A percentile compares a stretch with the other conserved stretches of the same genome.
phyloP scores from a whole-genome alignment of 30 jellyfish, hydroid and myxozoan species.

The Morbakka virulenta region DNA sequence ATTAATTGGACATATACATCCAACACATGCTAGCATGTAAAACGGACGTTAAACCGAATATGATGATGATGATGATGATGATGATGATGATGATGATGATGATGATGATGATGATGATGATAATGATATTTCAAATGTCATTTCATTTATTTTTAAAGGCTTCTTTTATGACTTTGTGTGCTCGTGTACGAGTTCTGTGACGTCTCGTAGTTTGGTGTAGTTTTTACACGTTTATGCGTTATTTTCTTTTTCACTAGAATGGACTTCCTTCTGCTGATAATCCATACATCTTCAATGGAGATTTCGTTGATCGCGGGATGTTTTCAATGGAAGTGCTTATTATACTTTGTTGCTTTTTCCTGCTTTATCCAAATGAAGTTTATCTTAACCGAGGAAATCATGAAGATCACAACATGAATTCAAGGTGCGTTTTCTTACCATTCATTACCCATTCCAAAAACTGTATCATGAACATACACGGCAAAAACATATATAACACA shows the following conservation, averaged over 20 bases:
- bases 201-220: no score
- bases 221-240: background rate
- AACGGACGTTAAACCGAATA: no score
- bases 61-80: no score
- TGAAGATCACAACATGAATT: slow-evolving; percentile 65
- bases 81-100: no score
- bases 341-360: slow-evolving; percentile 58
- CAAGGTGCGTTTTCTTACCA: slow-evolving; percentile 39
- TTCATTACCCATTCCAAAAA: background rate
- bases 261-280: slow-evolving; percentile 77
- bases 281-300: slow-evolving; percentile 83
- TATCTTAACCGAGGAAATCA: slow-evolving; percentile 67
- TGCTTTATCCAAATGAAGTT: slow-evolving; percentile 64
- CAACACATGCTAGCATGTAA: no score
- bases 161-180: no score
- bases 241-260: slow-evolving; percentile 15
- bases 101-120: no score
- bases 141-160: no score
- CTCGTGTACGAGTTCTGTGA: no score
- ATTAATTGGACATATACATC: no score
- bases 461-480: background rate
- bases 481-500: no score
- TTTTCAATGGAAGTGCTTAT: slow-evolving; percentile 61
- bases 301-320: slow-evolving; percentile 77
- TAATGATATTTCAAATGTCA: no score